Evolutionary conservation across 2,113 vertebrate genomes (phyloP), one percentile per base, ranked within the genome.

Genomic region (Sturnira hondurensis): DNA sequence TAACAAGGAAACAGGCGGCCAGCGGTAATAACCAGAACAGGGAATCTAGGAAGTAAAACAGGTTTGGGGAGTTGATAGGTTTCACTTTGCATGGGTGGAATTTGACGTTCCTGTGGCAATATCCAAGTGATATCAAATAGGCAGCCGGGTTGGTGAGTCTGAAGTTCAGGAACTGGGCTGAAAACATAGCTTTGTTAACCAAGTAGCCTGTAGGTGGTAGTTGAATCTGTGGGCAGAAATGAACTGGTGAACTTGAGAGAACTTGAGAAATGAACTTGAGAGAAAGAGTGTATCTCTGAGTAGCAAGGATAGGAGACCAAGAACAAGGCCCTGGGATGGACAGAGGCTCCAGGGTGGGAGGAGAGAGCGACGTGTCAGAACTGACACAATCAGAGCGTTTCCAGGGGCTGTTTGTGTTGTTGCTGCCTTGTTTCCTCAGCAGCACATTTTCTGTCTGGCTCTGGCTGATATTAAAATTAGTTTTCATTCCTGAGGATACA

Each of bases 391-490:
- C 1, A 16, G 78, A 73, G 78, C 16, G 58, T 47, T 88, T 50
- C 91, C 82, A 58, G 77, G 50, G 43, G 73, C 89, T 91, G 86
- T 86, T 86, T 63, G 43, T 81, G 86, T 92, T 67, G 84, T n/a
- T 15, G 28, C 73, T 28, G 56, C 63, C 82, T 52, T 94, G 82
- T 91, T 89, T 95, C 47, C 82, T 82, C 67, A 68, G 67, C 4
- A n/a, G 56, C 91, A 71, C 67, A 56, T 89, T 94, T 93, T 85
- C 56, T 86, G 56, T 77, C 71, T 95, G 96, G 93, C 84, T 89
- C 86, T 9, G 93, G 41, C 31, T 78, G 56, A 56, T 92, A 87
- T 73, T 78, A 93, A 94, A 91, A 88, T 82, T 14, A 76, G 81
- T 33, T 94, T 90, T 92, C 80, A 14, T 87, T 89, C 89, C 17